phyloP scores from a whole-genome alignment of 2,113 vertebrate genomes.

The Sminthopsis crassicaudata region DNA sequence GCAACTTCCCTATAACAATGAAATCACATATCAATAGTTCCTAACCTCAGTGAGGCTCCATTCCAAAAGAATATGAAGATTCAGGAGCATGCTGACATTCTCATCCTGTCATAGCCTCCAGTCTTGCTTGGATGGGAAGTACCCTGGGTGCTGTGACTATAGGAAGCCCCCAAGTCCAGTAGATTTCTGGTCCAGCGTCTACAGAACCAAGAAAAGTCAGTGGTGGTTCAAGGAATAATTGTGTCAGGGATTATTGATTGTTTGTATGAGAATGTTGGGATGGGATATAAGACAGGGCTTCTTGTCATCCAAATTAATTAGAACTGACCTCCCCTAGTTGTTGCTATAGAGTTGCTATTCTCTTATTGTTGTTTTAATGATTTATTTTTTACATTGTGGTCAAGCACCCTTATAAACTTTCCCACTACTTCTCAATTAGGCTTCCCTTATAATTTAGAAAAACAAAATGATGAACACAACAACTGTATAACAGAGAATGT shows the following conservation, averaged over 20 bases:
- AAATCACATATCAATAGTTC: background rate
- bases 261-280: background rate
- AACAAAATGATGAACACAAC: no score
- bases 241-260: background rate
- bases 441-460: no score
- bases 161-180: background rate
- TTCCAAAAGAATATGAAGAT: background rate
- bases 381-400: background rate
- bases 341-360: background rate
- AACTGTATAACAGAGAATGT: no score
- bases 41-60: background rate
- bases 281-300: background rate
- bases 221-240: background rate
- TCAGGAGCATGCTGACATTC: background rate
- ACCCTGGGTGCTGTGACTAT: background rate
- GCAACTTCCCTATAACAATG: background rate
- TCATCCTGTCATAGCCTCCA: background rate
- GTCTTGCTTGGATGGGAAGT: background rate
- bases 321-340: background rate
- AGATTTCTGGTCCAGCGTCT: background rate
- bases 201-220: background rate
- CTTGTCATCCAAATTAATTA: background rate
- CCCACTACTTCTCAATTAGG: background rate
- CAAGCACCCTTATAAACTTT: background rate
- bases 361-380: background rate